Base-by-base conservation (phyloP, 2,888 invertebrate species). In the Piscicola geometra region DNA sequence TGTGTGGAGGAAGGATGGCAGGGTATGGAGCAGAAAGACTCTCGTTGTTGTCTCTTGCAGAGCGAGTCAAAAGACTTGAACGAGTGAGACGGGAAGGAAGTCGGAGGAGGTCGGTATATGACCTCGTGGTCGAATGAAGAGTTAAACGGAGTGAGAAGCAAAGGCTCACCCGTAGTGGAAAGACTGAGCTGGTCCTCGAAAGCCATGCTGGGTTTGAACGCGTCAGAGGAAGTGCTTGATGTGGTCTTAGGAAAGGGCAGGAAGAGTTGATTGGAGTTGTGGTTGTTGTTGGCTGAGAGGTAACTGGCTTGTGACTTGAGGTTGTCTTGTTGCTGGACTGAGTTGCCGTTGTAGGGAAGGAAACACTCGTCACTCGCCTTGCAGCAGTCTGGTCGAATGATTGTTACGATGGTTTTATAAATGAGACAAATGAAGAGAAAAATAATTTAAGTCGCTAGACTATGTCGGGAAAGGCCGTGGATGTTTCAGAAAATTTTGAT, bases 41-140 rank as follows among this genome's bases (percentile, higher is more conserved):
- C 47, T 47, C 28, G 64, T 30, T 18, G 12, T 18, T 35, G 32
- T 1, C 30, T 68, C 50, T 47, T 32, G 12, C 32, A 18, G 12
- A 69, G 71, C 36, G 68, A 56, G 75, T 71, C 70, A 25, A 75
- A 67, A 52, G 35, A 74, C 68, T 67, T 75, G 35, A 41, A 32
- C 67, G 71, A 66, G 32, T 60, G 33, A 35, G 74, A 36, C 0
- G 30, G 36, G n/a, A 33, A 25, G 1, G 69, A 28, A 3, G 76
- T 32, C 5, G 77, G 72, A n/a, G n/a, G n/a, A 9, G 72, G 71
- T 30, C 68, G 28, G 36, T 50, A 52, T 2, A 52, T 68, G 25
- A 47, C 28, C 33, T n/a, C 52, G 3, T 41, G n/a, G 21, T 52
- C 33, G 3, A 72, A 32, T 21, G 68, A 52, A 52, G 28, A 41